These are phyloP conservation scores for Microcebus jonahi DNA, from an alignment of 2,113 vertebrate species.

Conservation along the genomic window DNA sequence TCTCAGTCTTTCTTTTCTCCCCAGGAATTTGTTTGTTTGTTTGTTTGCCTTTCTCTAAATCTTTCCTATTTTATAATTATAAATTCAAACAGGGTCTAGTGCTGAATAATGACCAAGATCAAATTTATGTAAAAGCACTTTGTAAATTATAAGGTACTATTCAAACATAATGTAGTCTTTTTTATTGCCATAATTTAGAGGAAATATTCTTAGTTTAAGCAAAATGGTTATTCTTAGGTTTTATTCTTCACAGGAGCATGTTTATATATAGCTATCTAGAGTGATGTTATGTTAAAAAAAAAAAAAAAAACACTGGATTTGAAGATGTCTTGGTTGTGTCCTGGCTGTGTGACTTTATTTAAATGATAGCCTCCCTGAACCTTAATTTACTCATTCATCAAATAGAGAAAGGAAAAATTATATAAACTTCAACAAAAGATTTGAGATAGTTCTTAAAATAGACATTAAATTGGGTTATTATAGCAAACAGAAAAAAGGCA, in stretches of 20 bases:
- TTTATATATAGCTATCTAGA: background rate
- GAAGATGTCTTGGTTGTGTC: background rate
- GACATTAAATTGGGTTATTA: background rate
- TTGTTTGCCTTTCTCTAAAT: conserved; percentile 46
- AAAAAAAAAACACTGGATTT: background rate
- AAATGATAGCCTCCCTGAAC: background rate
- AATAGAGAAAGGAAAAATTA: background rate
- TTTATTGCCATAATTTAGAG: conserved; percentile 4
- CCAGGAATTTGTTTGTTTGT: background rate
- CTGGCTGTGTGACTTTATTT: background rate
- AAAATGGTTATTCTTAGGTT: background rate
- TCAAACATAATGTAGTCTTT: background rate
- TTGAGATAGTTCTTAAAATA: background rate
- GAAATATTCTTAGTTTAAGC: background rate
- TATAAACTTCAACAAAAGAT: background rate
- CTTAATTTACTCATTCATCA: background rate
- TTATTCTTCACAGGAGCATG: background rate
- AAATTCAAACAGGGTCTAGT: background rate
- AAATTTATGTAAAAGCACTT: conserved; percentile 14
- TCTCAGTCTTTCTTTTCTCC: conserved; percentile 1
- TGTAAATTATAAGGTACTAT: conserved; percentile 33
- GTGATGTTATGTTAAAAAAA: background rate
- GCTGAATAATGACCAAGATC: background rate
- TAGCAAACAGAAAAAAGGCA: background rate
- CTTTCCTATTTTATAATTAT: conserved; percentile 42